A percentile compares a stretch with the other conserved stretches of the same genome.
Evolutionary conservation across 2,888 invertebrate genomes (phyloP).

Genomic region (Chrysina gloriosa): DNA sequence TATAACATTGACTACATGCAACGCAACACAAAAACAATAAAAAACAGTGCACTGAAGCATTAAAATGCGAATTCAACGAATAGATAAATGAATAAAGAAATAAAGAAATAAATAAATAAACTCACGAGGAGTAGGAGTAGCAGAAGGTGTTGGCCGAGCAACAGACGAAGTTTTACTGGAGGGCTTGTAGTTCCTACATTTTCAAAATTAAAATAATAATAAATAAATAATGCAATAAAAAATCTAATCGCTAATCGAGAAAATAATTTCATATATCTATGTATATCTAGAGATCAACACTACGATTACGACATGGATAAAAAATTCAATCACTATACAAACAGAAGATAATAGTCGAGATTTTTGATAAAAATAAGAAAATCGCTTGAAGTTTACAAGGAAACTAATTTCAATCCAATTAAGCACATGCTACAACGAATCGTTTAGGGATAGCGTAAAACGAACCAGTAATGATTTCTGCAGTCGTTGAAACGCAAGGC

Average conservation of each 20-base stretch:
- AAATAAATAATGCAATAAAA: constrained; percentile 41
- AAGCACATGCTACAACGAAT: constrained; percentile 35
- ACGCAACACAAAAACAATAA: constrained; percentile 1
- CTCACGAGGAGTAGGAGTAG: constrained; percentile 65
- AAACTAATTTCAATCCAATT: constrained; percentile 8
- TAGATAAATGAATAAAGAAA: constrained; percentile 44
- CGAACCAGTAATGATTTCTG: constrained; percentile 63
- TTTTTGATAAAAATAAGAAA: constrained; percentile 3
- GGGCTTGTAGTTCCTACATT: constrained; percentile 72
- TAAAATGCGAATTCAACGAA: constrained; percentile 6
- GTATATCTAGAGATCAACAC: constrained; percentile 7
- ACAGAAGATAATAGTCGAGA: constrained; percentile 8
- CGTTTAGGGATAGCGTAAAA: constrained; percentile 44
- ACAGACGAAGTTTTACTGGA: constrained; percentile 66
- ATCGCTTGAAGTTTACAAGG: background rate
- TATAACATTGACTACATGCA: constrained; percentile 41
- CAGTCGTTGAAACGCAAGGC: constrained; percentile 59
- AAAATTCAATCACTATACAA: constrained; percentile 17
- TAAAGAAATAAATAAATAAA: constrained; percentile 58
- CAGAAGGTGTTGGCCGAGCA: constrained; percentile 64
- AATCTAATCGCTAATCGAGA: constrained; percentile 28
- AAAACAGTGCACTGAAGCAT: constrained; percentile 10
- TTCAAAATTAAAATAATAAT: constrained; percentile 55
- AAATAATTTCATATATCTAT: constrained; percentile 3
- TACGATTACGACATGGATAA: constrained; percentile 10